These are phyloP conservation scores for Hydriomena furcata DNA, from an alignment of 2,888 invertebrate species.

Conservation along the genomic window DNA sequence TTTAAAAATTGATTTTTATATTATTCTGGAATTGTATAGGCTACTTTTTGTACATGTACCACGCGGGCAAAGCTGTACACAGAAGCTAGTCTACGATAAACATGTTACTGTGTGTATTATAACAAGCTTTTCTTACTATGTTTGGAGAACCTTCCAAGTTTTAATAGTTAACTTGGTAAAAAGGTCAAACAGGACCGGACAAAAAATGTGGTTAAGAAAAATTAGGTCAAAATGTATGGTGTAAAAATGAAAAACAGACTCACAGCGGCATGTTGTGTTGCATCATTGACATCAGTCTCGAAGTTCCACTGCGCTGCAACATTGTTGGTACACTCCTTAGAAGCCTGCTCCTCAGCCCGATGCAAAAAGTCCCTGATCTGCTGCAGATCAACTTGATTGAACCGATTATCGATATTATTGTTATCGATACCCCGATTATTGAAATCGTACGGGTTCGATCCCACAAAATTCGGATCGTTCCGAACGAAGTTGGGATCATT, in stretches of 20 bases:
- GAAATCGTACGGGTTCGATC: constrained; percentile 71
- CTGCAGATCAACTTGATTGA: constrained; percentile 68
- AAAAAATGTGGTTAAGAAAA: too few species aligned
- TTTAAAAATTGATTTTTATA: too few species aligned
- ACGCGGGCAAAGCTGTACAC: too few species aligned
- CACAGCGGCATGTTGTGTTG: constrained; percentile 92
- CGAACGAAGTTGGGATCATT: constrained; percentile 81
- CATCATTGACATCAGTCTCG: constrained; percentile 93
- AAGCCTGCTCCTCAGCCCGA: constrained; percentile 89
- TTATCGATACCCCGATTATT: constrained; percentile 59
- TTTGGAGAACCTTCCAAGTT: too few species aligned
- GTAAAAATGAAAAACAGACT: constrained; percentile 67
- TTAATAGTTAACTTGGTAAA: too few species aligned
- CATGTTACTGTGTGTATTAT: too few species aligned
- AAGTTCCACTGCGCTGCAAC: constrained; percentile 96
- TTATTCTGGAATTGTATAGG: too few species aligned
- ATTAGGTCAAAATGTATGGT: too few species aligned
- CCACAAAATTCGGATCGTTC: constrained; percentile 71
- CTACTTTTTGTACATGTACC: too few species aligned
- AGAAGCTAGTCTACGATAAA: too few species aligned
- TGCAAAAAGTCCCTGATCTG: constrained; percentile 84
- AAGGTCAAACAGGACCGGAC: too few species aligned
- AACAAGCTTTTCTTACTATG: too few species aligned
- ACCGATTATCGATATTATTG: constrained; percentile 69
- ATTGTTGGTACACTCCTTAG: constrained; percentile 92